These are phyloP conservation scores for Cantharis nigra DNA, from an alignment of 2,888 invertebrate species.

Conservation along the genomic window DNA sequence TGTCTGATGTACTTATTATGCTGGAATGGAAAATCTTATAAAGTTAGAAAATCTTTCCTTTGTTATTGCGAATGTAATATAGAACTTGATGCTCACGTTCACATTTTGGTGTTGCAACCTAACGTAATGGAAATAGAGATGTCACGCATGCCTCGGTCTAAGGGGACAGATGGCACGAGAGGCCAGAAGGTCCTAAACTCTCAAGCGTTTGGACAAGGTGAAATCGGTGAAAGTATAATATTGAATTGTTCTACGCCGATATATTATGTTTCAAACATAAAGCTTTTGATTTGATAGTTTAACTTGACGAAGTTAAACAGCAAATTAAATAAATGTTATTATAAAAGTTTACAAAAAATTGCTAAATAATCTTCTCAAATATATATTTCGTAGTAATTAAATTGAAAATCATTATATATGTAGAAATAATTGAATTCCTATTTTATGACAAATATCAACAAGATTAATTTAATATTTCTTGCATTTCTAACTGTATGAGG, in stretches of 20 bases:
- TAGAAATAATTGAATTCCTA: neutral
- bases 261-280: conserved; percentile 10
- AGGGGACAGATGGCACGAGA: conserved; percentile 21
- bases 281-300: neutral
- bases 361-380: neutral
- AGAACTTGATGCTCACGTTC: conserved; percentile 18
- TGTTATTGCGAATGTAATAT: conserved; percentile 15
- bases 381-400: neutral
- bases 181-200: conserved; percentile 16
- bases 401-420: neutral
- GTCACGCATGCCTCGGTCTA: conserved; percentile 25
- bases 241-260: conserved; percentile 10
- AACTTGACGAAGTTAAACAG: neutral
- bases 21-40: neutral
- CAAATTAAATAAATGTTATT: neutral
- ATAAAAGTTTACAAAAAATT: too few species aligned
- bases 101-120: conserved; percentile 14
- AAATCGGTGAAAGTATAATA: conserved; percentile 20
- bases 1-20: too few species aligned
- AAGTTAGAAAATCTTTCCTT: neutral
- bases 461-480: neutral
- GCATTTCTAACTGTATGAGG: neutral
- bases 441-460: neutral
- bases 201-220: conserved; percentile 12
- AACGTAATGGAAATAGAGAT: conserved; percentile 25